Percentiles rank a stretch among this genome's conserved stretches.
Conservation (phyloP, 1,140 invertebrate genomes). For the Danaus melanippus region DNA sequence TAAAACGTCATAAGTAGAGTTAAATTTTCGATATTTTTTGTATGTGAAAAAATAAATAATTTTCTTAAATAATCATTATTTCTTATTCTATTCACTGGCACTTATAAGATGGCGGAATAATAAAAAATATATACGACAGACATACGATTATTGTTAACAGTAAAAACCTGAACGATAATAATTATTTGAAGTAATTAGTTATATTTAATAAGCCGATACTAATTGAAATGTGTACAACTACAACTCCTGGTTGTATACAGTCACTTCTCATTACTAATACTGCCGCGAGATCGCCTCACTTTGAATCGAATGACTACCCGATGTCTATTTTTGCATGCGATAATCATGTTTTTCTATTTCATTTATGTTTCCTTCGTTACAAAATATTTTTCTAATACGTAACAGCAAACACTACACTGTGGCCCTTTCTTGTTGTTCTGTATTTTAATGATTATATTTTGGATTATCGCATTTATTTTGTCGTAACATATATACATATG, state of each 20-base stretch:
- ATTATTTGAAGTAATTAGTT: too few species aligned
- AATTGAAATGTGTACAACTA: background rate
- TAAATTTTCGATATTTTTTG: too few species aligned
- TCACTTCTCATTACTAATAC: slow-evolving; percentile 56
- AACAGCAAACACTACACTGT: too few species aligned
- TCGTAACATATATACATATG: too few species aligned
- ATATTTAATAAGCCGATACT: background rate
- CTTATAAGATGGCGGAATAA: slow-evolving; percentile 32
- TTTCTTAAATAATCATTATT: slow-evolving; percentile 33
- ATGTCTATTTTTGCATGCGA: slow-evolving; percentile 18
- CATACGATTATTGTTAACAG: slow-evolving; percentile 3
- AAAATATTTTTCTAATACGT: too few species aligned
- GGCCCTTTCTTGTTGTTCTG: too few species aligned
- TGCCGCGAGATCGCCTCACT: slow-evolving; percentile 43
- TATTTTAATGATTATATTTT: too few species aligned
- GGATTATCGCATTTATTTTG: too few species aligned
- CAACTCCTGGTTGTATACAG: slow-evolving; percentile 28
- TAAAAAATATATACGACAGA: slow-evolving; percentile 12
- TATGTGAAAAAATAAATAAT: slow-evolving; percentile 50
- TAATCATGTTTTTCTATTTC: slow-evolving; percentile 1
- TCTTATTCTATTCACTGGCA: slow-evolving; percentile 41
- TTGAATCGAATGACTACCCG: slow-evolving; percentile 19
- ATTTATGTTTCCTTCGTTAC: too few species aligned
- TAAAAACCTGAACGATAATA: slow-evolving; percentile 6
- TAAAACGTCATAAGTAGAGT: too few species aligned